These are phyloP conservation scores for Beris morrisii DNA, from an alignment of 2,888 invertebrate species.

Conservation along the genomic window DNA sequence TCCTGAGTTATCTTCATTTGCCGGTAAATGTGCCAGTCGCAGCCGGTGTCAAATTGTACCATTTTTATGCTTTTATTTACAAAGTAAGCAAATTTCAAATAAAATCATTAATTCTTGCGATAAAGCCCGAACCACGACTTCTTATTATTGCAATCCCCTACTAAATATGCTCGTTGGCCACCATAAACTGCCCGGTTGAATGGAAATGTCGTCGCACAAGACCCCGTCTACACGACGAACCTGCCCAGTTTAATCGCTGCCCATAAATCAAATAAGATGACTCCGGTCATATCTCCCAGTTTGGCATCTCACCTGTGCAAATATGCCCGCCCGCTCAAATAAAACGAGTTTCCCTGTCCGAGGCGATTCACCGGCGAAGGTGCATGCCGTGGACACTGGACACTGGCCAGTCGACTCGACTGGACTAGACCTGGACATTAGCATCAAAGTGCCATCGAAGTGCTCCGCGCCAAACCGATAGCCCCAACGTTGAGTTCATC, in stretches of 20 bases:
- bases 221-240: conserved; percentile 10
- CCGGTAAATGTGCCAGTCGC: too few species aligned
- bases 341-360: conserved; percentile 21
- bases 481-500: not conserved
- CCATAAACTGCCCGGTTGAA: conserved; percentile 13
- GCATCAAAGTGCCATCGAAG: too few species aligned
- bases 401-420: conserved; percentile 17
- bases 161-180: too few species aligned
- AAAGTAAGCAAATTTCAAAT: too few species aligned
- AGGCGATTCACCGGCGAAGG: conserved; percentile 2
- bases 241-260: conserved; percentile 34
- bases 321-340: conserved; percentile 25
- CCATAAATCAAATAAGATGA: conserved; percentile 39
- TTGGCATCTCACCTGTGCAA: conserved; percentile 39
- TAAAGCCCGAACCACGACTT: too few species aligned
- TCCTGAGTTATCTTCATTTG: too few species aligned
- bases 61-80: too few species aligned
- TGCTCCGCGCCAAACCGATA: too few species aligned
- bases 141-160: too few species aligned
- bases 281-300: conserved; percentile 35
- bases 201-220: conserved; percentile 29
- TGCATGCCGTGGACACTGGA: not conserved
- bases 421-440: not conserved
- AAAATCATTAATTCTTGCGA: too few species aligned
- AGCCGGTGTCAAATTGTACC: too few species aligned